Base-by-base conservation (phyloP, 2,797 vertebrate genomes). In the Heteromormyrus szaboi region DNA sequence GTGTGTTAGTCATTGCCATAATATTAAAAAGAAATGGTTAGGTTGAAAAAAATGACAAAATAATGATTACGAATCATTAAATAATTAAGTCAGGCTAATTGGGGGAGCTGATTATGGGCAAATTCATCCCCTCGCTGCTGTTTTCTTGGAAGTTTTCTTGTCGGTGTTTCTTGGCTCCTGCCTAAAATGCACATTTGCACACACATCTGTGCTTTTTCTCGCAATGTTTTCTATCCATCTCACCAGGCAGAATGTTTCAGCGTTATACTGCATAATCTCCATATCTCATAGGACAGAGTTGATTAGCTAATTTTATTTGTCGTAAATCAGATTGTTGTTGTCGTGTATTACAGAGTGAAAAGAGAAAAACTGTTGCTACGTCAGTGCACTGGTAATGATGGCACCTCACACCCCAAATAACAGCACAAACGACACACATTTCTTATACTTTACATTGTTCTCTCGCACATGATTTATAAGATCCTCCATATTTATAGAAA, bases 41-140 rank as follows among this genome's bases (percentile, higher is more conserved):
- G 33, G 85, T 56, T 56, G 85, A 86, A 86, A 56, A 54, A 86
- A 41, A 86, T 37, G 50, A 54, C 44, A 85, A 86, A 37, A 56
- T 86, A 37, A 59, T 59, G 50, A 50, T 85, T 51, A 85, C 48
- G 22, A 85, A 85, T 85, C 7, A 85, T 85, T 85, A 48, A 51
- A 85, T 51, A 85, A 48, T 85, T 85, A 85, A 85, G 44, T 50
- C 81, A 25, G 48, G 25, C 81, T 85, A 25, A 85, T 48, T 85
- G 81, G 44, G 48, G 41, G 41, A 81, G 19, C 76, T 81, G 76
- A 46, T 46, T 81, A 81, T 11, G 76, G 41, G 76, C 76, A 81
- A 14, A 81, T 81, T 46, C 76, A 46, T 81, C 41, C 76, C 33
- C 12, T 37, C 5, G 29, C 68, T 72, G 68, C 68, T 37, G 4